Evolutionary conservation across 2,797 vertebrate species (phyloP), one percentile per base, ranked within the genome.

Genomic region (Kryptolebias ocellatus): DNA sequence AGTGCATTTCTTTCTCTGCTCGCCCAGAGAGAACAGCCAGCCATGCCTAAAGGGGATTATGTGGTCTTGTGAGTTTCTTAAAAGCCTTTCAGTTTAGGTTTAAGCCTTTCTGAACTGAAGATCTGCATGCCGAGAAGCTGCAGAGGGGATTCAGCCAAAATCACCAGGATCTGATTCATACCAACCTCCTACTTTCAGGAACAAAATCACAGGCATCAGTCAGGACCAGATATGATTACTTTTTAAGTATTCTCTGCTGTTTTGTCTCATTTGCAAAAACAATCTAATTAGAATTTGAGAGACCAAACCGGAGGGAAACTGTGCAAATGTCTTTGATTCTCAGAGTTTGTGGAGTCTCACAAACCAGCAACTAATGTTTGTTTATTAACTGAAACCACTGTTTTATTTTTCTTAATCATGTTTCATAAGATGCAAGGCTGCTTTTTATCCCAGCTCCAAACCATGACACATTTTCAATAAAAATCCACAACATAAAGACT

Each of bases 1-100:
- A 85, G 79, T 74, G 62, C 18, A 2, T 27, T 60, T 77, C 79
- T 81, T 90, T 89, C 79, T 79, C 65, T 50, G 61, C 63, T 51
- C n/a, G 29, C 29, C 52, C 64, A 31, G 4, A 70, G 3, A 68
- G 45, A n/a, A 14, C 50, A 57, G 61, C 49, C 54, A 18, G 53
- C 29, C 29, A 60, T 31, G 62, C 39, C 72, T 4, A 5, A 56
- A 64, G 50, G 70, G 74, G 62, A 47, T 67, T 34, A 60, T 74
- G 74, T 20, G 52, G 72, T 83, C 47, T 73, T 78, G 47, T 46
- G 67, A 78, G 64, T 78, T 57, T 80, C 70, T 83, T 62, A 89
- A 83, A 81, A 76, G 46, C 34, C 47, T 11, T 60, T 80, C 39
- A 55, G 70, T 81, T 74, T 47, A 53, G 63, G n/a, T 55, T 62